These are phyloP conservation scores for Nasonia vitripennis DNA, from an alignment of 1,140 invertebrate genomes.

Conservation along the genomic window DNA sequence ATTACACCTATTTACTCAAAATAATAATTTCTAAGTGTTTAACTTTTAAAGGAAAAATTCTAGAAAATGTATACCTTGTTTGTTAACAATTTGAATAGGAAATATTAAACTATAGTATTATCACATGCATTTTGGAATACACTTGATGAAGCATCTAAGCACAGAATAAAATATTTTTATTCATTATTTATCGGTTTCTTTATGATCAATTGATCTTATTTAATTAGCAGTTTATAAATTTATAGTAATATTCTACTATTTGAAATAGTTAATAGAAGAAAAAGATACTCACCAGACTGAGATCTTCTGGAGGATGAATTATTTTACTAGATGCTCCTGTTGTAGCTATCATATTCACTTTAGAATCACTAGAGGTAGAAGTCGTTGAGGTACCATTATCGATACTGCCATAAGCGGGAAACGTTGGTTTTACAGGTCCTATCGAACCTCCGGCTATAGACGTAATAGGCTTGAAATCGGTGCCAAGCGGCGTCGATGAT, in stretches of 20 bases:
- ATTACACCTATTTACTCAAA: background rate
- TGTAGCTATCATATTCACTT: conserved; percentile 84
- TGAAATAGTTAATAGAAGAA: conserved; percentile 7
- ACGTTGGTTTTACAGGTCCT: conserved; percentile 82
- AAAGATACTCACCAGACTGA: conserved; percentile 82
- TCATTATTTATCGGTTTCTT: background rate
- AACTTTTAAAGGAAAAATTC: background rate
- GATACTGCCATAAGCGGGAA: conserved; percentile 81
- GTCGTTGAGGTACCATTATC: conserved; percentile 65
- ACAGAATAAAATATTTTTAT: background rate
- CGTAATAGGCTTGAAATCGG: conserved; percentile 80
- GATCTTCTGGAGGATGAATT: conserved; percentile 95
- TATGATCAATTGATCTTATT: background rate
- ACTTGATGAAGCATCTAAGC: conserved; percentile 31
- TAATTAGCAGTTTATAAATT: background rate
- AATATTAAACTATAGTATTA: conserved; percentile 9
- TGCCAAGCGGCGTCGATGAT: conserved; percentile 77
- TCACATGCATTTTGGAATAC: conserved; percentile 25
- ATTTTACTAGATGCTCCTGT: conserved; percentile 92
- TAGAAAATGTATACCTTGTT: background rate
- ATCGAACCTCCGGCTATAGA: conserved; percentile 74
- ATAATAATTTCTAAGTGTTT: background rate
- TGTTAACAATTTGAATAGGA: background rate
- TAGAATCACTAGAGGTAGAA: conserved; percentile 75
- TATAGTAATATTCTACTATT: background rate